phyloP scores from a whole-genome alignment of 1,140 invertebrate species.

The Eupeodes corollae region DNA sequence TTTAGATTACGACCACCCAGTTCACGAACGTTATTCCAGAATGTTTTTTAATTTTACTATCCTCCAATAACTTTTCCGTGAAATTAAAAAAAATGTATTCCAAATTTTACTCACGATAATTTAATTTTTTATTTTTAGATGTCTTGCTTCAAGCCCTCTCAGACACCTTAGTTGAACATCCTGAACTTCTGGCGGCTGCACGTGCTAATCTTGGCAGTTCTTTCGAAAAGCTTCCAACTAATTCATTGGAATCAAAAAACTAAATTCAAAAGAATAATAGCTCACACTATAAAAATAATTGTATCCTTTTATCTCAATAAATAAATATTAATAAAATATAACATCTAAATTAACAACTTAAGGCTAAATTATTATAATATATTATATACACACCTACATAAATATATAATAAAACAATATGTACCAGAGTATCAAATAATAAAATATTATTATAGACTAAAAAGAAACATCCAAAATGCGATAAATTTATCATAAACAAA shows the following conservation, averaged over 20 bases:
- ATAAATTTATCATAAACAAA: no score
- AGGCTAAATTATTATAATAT: no score
- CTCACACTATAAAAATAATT: background rate
- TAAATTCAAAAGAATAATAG: no score
- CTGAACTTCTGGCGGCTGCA: constrained; percentile 46
- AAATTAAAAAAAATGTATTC: no score
- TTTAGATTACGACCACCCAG: no score
- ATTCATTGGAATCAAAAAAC: background rate
- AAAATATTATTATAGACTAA: no score
- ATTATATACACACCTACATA: no score
- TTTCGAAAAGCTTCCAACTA: constrained; percentile 17
- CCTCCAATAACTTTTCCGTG: background rate
- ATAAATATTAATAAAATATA: background rate
- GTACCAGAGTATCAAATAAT: no score
- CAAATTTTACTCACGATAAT: background rate
- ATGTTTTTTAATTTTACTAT: constrained; percentile 1
- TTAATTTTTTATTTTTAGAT: constrained; percentile 38
- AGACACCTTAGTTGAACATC: constrained; percentile 56
- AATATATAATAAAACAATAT: no score
- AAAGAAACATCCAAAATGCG: no score
- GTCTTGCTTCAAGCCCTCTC: constrained; percentile 57
- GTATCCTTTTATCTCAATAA: background rate
- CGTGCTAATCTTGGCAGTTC: constrained; percentile 31
- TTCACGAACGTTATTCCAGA: background rate
- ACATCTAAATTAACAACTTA: no score